Percentiles rank a stretch among this genome's conserved stretches.
These are phyloP conservation scores for Copidosoma floridanum DNA, from an alignment of 1,140 invertebrate genomes.

Conservation along the genomic window DNA sequence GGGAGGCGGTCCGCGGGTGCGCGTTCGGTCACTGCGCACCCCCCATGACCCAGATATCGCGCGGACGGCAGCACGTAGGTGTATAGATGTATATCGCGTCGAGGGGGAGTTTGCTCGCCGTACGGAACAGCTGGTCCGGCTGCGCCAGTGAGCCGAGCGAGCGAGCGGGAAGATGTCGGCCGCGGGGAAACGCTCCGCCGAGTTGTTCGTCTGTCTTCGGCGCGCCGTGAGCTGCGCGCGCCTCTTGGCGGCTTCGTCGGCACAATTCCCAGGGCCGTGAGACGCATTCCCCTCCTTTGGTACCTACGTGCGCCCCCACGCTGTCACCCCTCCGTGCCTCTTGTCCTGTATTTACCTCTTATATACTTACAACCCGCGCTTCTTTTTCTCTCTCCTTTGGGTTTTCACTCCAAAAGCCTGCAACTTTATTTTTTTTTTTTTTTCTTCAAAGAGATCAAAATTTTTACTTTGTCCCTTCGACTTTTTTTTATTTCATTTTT, in stretches of 20 bases:
- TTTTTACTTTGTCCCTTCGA: too few species aligned
- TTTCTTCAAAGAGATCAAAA: too few species aligned
- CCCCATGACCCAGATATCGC: slow-evolving; percentile 55
- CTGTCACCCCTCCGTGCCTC: too few species aligned
- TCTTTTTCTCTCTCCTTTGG: background rate
- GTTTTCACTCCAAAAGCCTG: too few species aligned
- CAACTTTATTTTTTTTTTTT: too few species aligned
- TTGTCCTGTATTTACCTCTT: too few species aligned
- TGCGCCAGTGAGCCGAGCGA: slow-evolving; percentile 6
- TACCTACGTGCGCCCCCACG: too few species aligned
- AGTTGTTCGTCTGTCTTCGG: slow-evolving; percentile 41
- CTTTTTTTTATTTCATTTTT: too few species aligned
- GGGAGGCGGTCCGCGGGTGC: slow-evolving; percentile 19
- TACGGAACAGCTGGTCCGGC: slow-evolving; percentile 56
- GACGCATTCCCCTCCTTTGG: too few species aligned
- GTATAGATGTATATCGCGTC: too few species aligned
- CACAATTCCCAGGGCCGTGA: slow-evolving; percentile 49
- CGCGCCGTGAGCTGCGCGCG: slow-evolving; percentile 19
- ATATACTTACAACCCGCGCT: too few species aligned
- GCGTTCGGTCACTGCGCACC: slow-evolving; percentile 47
- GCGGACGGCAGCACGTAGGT: slow-evolving; percentile 2
- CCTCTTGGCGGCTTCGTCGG: slow-evolving; percentile 49
- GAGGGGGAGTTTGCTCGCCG: slow-evolving; percentile 53
- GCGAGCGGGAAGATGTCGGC: slow-evolving; percentile 49
- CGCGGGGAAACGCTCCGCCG: slow-evolving; percentile 48